A percentile compares a stretch with the other conserved stretches of the same genome.
These are phyloP conservation scores for Brachionus rotundiformis DNA, from an alignment of 1,140 invertebrate species.

Conservation along the genomic window DNA sequence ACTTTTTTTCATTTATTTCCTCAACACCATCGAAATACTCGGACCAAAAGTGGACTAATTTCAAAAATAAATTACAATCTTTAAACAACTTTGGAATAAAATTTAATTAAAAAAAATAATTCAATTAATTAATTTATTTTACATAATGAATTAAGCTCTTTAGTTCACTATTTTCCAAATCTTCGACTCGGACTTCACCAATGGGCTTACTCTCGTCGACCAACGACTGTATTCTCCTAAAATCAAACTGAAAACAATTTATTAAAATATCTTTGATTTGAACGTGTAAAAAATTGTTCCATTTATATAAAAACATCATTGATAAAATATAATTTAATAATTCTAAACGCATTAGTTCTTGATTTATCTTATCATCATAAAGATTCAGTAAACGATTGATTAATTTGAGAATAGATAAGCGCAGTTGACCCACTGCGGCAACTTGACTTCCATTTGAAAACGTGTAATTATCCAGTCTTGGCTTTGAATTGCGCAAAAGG, in stretches of 20 bases:
- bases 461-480: not conserved
- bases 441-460: conserved; percentile 8
- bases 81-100: conserved; percentile 47
- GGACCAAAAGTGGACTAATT: conserved; percentile 37
- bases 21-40: conserved; percentile 36
- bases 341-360: not conserved
- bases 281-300: conserved; percentile 50
- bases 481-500: not conserved
- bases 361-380: not conserved
- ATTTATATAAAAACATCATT: conserved; percentile 48
- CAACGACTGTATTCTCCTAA: not conserved
- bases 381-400: not conserved
- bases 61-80: conserved; percentile 51
- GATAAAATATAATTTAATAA: not conserved
- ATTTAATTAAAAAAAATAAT: not conserved
- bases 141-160: conserved; percentile 16
- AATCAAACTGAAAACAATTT: conserved; percentile 44
- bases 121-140: not conserved
- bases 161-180: not conserved
- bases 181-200: not conserved
- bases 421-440: not conserved
- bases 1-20: conserved; percentile 47
- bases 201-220: not conserved
- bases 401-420: conserved; percentile 16
- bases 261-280: conserved; percentile 31